A percentile compares a stretch with the other conserved stretches of the same genome.
Conservation (phyloP, 2,113 vertebrate species). For the Clarias batrachus region DNA sequence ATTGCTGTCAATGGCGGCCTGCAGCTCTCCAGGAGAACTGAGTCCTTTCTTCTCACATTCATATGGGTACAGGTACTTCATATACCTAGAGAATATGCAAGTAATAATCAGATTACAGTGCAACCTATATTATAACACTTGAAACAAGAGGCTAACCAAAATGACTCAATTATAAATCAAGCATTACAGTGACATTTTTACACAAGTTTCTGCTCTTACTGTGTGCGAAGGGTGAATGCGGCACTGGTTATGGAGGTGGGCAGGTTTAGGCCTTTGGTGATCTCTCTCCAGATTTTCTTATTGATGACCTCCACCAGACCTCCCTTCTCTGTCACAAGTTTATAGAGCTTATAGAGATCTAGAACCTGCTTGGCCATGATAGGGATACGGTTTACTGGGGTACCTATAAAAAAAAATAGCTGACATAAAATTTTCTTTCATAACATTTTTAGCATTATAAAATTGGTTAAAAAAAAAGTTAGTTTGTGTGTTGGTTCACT, state of each 20-base stretch:
- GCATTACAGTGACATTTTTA: not conserved
- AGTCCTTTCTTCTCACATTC: conserved; percentile 96
- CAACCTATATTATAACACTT: not conserved
- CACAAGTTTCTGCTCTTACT: conserved; percentile 68
- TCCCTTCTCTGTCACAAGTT: conserved; percentile 95
- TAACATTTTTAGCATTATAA: too few species aligned
- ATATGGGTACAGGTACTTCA: conserved; percentile 97
- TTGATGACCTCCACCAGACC: conserved; percentile 97
- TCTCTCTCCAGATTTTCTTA: conserved; percentile 98
- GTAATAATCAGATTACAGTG: not conserved
- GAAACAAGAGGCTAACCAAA: not conserved
- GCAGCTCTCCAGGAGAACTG: conserved; percentile 91
- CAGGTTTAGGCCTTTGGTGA: conserved; percentile 95
- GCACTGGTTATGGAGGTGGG: conserved; percentile 98
- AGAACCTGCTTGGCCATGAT: conserved; percentile 99
- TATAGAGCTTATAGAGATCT: conserved; percentile 93
- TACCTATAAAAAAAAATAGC: conserved; percentile 72
- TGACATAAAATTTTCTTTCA: not conserved
- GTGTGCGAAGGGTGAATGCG: conserved; percentile 94
- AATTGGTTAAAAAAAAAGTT: not conserved
- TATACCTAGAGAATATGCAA: conserved; percentile 67
- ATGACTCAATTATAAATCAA: not conserved
- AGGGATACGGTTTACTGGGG: conserved; percentile 95
- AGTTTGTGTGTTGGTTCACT: not conserved
- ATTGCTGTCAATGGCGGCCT: conserved; percentile 95